Conservation (phyloP, 2,113 vertebrate species). For the Clinocottus analis region DNA sequence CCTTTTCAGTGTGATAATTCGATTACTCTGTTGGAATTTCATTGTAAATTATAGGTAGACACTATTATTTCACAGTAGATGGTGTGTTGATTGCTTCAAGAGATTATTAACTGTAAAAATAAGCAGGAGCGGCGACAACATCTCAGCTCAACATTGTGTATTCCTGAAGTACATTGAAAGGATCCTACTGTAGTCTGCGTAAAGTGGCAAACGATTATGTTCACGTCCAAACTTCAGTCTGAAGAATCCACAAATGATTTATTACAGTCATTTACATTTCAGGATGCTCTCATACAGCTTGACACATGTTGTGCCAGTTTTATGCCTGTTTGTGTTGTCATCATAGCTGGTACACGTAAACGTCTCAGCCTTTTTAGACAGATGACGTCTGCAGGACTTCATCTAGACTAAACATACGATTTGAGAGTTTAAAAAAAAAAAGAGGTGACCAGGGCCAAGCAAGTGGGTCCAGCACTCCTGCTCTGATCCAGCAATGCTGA, state of each 20-base stretch:
- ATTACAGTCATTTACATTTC: constrained; percentile 10
- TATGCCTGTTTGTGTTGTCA: constrained; percentile 8
- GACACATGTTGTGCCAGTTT: constrained; percentile 20
- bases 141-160: background rate
- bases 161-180: background rate
- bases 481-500: constrained; percentile 58
- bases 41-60: constrained; percentile 7
- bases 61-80: background rate
- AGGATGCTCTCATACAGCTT: background rate
- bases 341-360: constrained; percentile 14
- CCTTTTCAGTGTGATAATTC: constrained; percentile 25
- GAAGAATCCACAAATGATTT: constrained; percentile 11
- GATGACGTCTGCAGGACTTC: constrained; percentile 42
- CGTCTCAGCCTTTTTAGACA: constrained; percentile 37
- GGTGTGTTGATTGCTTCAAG: constrained; percentile 1
- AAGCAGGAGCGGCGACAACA: background rate
- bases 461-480: constrained; percentile 36
- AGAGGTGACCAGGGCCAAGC: constrained; percentile 36
- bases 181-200: background rate
- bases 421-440: constrained; percentile 40
- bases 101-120: constrained; percentile 10
- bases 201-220: constrained; percentile 7
- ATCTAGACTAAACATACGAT: constrained; percentile 69
- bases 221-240: constrained; percentile 5
- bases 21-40: constrained; percentile 17